Conservation (phyloP, 2,888 invertebrate genomes). For the Cetonia aurata region DNA sequence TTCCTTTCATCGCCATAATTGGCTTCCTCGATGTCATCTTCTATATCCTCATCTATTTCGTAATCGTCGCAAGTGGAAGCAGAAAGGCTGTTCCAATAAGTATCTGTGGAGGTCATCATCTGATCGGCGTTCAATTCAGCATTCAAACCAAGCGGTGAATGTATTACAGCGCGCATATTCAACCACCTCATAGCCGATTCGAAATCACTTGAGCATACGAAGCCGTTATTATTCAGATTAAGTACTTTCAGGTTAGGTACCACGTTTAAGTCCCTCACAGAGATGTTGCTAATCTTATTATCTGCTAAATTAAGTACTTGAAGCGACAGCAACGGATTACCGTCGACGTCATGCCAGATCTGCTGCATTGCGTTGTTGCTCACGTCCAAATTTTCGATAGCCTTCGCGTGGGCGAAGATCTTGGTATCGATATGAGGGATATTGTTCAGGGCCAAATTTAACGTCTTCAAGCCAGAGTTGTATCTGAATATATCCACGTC, state of each 20-base stretch:
- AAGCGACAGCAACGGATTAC: conserved; percentile 58
- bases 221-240: conserved; percentile 75
- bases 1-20: conserved; percentile 63
- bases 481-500: conserved; percentile 75
- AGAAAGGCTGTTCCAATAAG: conserved; percentile 32
- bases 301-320: conserved; percentile 70
- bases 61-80: conserved; percentile 35
- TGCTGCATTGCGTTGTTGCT: conserved; percentile 77
- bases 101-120: conserved; percentile 31
- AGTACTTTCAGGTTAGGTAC: conserved; percentile 72
- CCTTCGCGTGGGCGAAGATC: conserved; percentile 74
- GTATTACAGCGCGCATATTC: conserved; percentile 71
- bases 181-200: conserved; percentile 77
- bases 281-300: conserved; percentile 70
- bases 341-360: conserved; percentile 70
- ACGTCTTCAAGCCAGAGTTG: conserved; percentile 74
- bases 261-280: conserved; percentile 72
- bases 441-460: conserved; percentile 81
- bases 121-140: conserved; percentile 46
- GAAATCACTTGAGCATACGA: conserved; percentile 78
- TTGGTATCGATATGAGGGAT: conserved; percentile 75
- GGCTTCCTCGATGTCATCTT: conserved; percentile 57
- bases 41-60: conserved; percentile 54
- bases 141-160: conserved; percentile 62
- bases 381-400: conserved; percentile 77